These are phyloP conservation scores for Caranx ignobilis DNA, from an alignment of 2,113 vertebrate genomes.

Conservation along the genomic window DNA sequence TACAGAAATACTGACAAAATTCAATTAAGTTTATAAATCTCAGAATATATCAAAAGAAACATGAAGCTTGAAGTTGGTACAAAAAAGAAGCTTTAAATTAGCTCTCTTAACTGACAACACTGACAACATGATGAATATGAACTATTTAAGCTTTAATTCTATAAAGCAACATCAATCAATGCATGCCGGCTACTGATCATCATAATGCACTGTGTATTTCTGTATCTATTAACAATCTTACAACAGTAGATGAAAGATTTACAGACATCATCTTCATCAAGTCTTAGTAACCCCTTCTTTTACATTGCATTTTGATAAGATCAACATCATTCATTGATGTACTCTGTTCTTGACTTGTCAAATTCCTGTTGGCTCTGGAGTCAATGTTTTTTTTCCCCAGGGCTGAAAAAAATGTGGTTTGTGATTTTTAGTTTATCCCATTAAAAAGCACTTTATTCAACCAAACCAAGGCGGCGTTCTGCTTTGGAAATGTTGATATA, in stretches of 20 bases:
- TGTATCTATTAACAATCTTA: background rate
- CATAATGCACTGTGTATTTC: background rate
- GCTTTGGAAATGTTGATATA: conserved; percentile 8
- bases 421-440: background rate
- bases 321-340: background rate
- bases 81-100: too few species aligned
- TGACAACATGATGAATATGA: too few species aligned
- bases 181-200: background rate
- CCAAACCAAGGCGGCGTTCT: background rate
- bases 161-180: too few species aligned
- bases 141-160: too few species aligned
- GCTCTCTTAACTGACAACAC: too few species aligned
- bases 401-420: background rate
- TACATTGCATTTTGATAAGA: background rate
- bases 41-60: too few species aligned
- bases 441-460: background rate
- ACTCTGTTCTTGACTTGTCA: background rate
- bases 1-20: too few species aligned
- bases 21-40: too few species aligned
- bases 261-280: background rate
- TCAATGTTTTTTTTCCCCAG: background rate
- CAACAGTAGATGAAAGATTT: background rate
- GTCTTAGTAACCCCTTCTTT: background rate
- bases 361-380: background rate
- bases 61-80: too few species aligned